Percentiles rank a stretch among this genome's conserved stretches.
Conservation (phyloP, 2,797 vertebrate species). For the Acomys russatus region DNA sequence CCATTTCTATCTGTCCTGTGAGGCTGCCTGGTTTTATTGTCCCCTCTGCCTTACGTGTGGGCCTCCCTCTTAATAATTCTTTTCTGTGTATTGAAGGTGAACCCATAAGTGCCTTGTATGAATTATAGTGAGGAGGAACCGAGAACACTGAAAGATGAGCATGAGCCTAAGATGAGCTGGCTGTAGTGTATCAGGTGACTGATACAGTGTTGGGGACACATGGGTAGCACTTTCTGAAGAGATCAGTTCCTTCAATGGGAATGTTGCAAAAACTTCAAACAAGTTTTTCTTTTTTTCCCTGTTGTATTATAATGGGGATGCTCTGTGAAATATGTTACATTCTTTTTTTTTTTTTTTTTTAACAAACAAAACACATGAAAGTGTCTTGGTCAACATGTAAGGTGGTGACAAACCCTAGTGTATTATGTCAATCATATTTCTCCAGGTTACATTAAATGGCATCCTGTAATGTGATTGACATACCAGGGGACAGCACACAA, state of each 20-base stretch:
- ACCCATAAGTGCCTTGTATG: not conserved
- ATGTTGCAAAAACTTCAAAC: slow-evolving; percentile 81
- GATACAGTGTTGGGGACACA: slow-evolving; percentile 35
- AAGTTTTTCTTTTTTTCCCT: not conserved
- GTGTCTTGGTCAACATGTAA: slow-evolving; percentile 83
- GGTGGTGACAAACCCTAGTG: slow-evolving; percentile 88
- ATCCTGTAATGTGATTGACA: slow-evolving; percentile 88
- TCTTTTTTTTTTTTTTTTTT: slow-evolving; percentile 57
- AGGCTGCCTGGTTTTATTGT: slow-evolving; percentile 10
- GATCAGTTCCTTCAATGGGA: slow-evolving; percentile 66
- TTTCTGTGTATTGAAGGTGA: slow-evolving; percentile 63
- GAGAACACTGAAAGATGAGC: slow-evolving; percentile 60
- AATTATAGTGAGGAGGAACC: slow-evolving; percentile 41
- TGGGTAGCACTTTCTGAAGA: slow-evolving; percentile 70
- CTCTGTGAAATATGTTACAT: slow-evolving; percentile 75
- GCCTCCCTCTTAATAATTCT: slow-evolving; percentile 67
- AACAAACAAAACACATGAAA: slow-evolving; percentile 73
- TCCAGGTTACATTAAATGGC: slow-evolving; percentile 87
- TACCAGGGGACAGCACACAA: slow-evolving; percentile 86
- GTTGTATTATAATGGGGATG: not conserved
- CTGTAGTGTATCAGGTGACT: slow-evolving; percentile 48
- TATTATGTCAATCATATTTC: slow-evolving; percentile 87
- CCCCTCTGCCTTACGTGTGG: slow-evolving; percentile 68
- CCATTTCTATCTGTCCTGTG: slow-evolving; percentile 59
- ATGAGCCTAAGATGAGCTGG: slow-evolving; percentile 65